Conservation (phyloP, 2,113 vertebrate species). For the Beaufortia kweichowensis region DNA sequence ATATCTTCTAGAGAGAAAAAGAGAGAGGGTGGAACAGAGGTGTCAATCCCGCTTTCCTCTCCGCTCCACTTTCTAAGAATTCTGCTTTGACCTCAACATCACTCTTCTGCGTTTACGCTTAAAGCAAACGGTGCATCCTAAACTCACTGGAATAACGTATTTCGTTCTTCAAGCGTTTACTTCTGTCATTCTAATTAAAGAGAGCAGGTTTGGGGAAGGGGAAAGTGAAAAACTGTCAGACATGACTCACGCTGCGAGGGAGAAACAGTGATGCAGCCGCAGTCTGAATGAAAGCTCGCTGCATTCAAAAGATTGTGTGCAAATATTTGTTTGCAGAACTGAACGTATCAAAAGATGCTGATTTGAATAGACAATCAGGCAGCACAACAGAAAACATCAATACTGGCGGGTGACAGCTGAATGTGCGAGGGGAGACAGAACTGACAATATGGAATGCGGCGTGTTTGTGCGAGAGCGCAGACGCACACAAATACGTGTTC, state of each 20-base stretch:
- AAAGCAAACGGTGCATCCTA: slow-evolving; percentile 30
- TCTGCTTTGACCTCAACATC: slow-evolving; percentile 48
- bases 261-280: slow-evolving; percentile 48
- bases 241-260: slow-evolving; percentile 52
- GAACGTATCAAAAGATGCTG: slow-evolving; percentile 50
- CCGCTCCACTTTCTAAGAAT: slow-evolving; percentile 49
- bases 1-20: slow-evolving; percentile 31
- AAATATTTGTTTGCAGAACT: slow-evolving; percentile 57
- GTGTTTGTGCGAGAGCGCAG: slow-evolving; percentile 61
- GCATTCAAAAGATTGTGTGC: slow-evolving; percentile 52
- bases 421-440: slow-evolving; percentile 64
- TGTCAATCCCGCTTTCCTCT: slow-evolving; percentile 31
- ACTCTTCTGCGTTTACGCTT: slow-evolving; percentile 27
- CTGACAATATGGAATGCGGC: slow-evolving; percentile 64
- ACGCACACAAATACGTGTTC: slow-evolving; percentile 52
- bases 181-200: slow-evolving; percentile 73
- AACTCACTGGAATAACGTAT: slow-evolving; percentile 54
- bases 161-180: slow-evolving; percentile 59
- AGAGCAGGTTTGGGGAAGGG: slow-evolving; percentile 63
- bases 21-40: slow-evolving; percentile 26
- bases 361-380: slow-evolving; percentile 58
- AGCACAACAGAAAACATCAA: slow-evolving; percentile 57
- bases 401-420: slow-evolving; percentile 55
- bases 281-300: slow-evolving; percentile 58
- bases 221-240: slow-evolving; percentile 63